Evolutionary conservation across 2,797 vertebrate species (phyloP).

Genomic region (Cyclopterus lumpus): DNA sequence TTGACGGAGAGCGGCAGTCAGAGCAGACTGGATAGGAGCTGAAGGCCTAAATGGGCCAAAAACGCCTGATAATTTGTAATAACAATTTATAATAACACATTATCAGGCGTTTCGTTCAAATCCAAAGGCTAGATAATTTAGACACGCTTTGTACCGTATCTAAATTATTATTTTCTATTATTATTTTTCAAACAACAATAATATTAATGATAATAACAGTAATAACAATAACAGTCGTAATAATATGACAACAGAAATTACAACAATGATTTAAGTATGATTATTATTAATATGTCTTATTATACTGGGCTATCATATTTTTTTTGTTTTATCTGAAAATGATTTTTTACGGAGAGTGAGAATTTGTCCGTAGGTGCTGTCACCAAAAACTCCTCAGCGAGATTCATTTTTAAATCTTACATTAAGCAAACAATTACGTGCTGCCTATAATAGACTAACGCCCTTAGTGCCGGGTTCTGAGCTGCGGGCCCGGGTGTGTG

Average conservation of each 20-base stretch:
- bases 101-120: not conserved
- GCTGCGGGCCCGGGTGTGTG: not conserved
- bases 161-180: not conserved
- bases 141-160: not conserved
- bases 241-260: too few relatives aligned
- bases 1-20: not conserved
- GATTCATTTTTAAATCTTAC: not conserved
- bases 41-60: not conserved
- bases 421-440: not conserved
- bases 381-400: not conserved
- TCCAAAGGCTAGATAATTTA: not conserved
- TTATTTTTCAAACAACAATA: not conserved
- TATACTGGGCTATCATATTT: not conserved
- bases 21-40: not conserved
- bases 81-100: too few relatives aligned
- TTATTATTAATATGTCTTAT: not conserved
- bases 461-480: not conserved
- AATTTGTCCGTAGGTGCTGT: not conserved
- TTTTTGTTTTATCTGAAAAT: not conserved
- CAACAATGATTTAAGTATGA: not conserved
- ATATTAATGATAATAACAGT: too few relatives aligned
- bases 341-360: too few relatives aligned
- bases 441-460: not conserved
- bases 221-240: not conserved
- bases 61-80: too few relatives aligned